Percentiles rank a stretch among this genome's conserved stretches.
Conservation (phyloP, 2,888 invertebrate genomes). For the Nomada flava region DNA sequence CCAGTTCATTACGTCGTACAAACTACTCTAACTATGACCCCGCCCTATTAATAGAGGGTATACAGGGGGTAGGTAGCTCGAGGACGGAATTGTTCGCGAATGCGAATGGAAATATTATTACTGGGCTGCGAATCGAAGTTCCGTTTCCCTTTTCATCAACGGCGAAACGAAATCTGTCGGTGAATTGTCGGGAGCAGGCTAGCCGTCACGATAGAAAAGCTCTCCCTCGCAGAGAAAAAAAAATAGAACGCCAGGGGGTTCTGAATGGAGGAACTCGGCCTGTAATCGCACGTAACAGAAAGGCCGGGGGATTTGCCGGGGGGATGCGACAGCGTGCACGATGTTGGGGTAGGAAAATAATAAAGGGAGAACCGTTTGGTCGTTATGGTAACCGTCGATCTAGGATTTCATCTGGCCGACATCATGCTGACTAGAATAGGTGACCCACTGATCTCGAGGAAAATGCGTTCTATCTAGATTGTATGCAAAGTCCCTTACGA, state of each 20-base stretch:
- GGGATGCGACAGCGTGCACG: slow-evolving; percentile 3
- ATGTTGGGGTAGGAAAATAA: slow-evolving; percentile 51
- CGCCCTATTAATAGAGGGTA: background rate
- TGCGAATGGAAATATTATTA: slow-evolving; percentile 27
- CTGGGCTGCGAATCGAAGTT: slow-evolving; percentile 3
- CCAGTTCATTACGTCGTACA: background rate
- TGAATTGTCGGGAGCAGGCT: slow-evolving; percentile 20
- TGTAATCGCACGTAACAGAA: slow-evolving; percentile 37
- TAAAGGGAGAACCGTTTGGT: slow-evolving; percentile 60
- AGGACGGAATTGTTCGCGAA: background rate
- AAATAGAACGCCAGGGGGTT: slow-evolving; percentile 21
- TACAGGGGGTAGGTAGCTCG: background rate
- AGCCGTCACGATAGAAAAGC: slow-evolving; percentile 33
- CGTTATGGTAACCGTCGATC: slow-evolving; percentile 66
- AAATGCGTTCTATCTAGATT: slow-evolving; percentile 27
- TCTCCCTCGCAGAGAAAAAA: background rate
- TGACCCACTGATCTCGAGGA: slow-evolving; percentile 50
- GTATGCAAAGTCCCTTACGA: background rate
- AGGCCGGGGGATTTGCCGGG: background rate
- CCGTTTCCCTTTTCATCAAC: background rate
- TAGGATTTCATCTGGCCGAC: slow-evolving; percentile 62
- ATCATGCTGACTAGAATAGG: slow-evolving; percentile 54
- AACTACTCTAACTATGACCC: background rate
- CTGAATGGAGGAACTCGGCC: slow-evolving; percentile 30
- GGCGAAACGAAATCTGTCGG: slow-evolving; percentile 26